Percentiles rank a stretch among this genome's conserved stretches.
Conservation (phyloP, 1,140 invertebrate species). For the Danaus melanippus region DNA sequence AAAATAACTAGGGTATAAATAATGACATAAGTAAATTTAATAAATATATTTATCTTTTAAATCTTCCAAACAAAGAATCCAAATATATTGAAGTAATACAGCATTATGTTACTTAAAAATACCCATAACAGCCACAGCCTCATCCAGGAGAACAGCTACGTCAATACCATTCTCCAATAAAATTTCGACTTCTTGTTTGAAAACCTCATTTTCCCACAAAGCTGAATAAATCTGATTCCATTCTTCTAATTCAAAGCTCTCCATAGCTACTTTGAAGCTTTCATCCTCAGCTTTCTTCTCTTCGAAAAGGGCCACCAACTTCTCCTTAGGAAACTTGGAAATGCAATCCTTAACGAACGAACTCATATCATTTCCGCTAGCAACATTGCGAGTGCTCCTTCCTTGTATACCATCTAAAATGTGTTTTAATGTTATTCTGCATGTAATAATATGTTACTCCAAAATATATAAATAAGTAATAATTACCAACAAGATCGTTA, state of each 20-base stretch:
- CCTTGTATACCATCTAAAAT: conserved; percentile 22
- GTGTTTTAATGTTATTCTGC: conserved; percentile 2
- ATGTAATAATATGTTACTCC: neutral
- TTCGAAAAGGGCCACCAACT: conserved; percentile 44
- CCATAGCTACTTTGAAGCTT: conserved; percentile 44
- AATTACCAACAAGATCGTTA: conserved; percentile 44
- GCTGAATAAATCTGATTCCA: conserved; percentile 36
- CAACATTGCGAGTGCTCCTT: conserved; percentile 24
- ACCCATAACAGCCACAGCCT: conserved; percentile 48
- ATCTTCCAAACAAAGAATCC: too few species aligned
- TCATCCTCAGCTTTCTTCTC: conserved; percentile 48
- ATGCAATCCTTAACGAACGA: conserved; percentile 43
- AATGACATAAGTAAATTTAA: too few species aligned
- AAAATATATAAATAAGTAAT: conserved; percentile 1
- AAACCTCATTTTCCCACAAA: conserved; percentile 40
- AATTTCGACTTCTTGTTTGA: conserved; percentile 39
- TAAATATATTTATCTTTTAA: too few species aligned
- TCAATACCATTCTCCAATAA: conserved; percentile 46
- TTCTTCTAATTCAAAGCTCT: conserved; percentile 47
- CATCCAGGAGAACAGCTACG: conserved; percentile 27
- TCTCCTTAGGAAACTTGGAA: conserved; percentile 41
- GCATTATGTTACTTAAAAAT: conserved; percentile 24
- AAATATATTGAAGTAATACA: too few species aligned
- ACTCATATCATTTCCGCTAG: conserved; percentile 39
- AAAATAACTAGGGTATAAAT: too few species aligned